Evolutionary conservation across 2,888 invertebrate species (phyloP).

Genomic region (Muschampia staudingeri): DNA sequence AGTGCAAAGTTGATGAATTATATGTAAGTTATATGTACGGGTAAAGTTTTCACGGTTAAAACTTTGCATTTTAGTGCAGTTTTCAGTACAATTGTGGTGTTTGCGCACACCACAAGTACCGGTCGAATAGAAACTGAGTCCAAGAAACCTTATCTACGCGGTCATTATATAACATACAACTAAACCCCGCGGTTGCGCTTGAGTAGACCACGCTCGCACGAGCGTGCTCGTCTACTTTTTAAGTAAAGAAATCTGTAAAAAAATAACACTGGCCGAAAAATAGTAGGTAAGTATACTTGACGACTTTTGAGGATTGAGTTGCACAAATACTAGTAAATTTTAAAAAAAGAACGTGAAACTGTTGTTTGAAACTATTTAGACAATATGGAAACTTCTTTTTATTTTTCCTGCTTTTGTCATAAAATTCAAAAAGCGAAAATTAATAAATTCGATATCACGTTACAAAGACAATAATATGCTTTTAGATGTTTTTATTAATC

Average conservation of each 20-base stretch:
- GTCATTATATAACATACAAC: constrained; percentile 58
- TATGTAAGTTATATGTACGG: too few relatives aligned
- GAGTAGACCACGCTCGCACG: constrained; percentile 14
- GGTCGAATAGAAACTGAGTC: constrained; percentile 71
- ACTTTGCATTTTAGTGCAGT: neutral
- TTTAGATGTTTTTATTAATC: too few relatives aligned
- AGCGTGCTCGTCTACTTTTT: neutral
- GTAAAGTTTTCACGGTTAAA: neutral
- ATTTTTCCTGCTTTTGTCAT: neutral
- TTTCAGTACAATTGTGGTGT: constrained; percentile 14
- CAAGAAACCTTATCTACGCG: constrained; percentile 70
- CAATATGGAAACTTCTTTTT: neutral
- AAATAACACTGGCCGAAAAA: constrained; percentile 29
- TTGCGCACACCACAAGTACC: constrained; percentile 59
- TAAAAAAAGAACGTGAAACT: neutral
- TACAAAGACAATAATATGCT: neutral
- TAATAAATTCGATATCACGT: constrained; percentile 6
- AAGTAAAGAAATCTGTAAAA: neutral
- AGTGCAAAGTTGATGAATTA: neutral
- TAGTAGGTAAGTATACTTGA: too few relatives aligned
- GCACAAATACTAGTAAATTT: neutral
- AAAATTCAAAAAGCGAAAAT: neutral
- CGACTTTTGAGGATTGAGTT: constrained; percentile 1
- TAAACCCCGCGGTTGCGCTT: constrained; percentile 50
- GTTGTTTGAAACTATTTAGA: neutral